Percentiles rank a stretch among this genome's conserved stretches.
These are phyloP conservation scores for Malurus cyaneus DNA, from an alignment of 2,113 vertebrate genomes.

Conservation along the genomic window DNA sequence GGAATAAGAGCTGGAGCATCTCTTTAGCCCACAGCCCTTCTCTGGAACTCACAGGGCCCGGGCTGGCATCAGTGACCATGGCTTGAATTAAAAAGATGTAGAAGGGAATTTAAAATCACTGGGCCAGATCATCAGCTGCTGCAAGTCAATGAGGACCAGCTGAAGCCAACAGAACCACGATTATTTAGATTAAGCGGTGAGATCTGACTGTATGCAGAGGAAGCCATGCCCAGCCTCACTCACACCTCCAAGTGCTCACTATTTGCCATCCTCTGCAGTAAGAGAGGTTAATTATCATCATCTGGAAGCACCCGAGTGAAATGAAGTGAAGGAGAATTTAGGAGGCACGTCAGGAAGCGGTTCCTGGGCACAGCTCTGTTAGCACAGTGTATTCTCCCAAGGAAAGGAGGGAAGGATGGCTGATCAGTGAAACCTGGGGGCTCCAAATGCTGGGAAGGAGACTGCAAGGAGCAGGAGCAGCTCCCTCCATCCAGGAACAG, in stretches of 20 bases:
- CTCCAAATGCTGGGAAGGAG: background rate
- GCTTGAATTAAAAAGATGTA: background rate
- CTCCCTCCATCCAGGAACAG: background rate
- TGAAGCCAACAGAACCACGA: background rate
- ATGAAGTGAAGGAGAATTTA: conserved; percentile 19
- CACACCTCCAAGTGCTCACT: background rate
- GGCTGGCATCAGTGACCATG: background rate
- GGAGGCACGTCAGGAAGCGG: background rate
- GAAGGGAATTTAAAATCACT: conserved; percentile 31
- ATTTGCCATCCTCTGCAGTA: background rate
- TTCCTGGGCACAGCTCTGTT: background rate
- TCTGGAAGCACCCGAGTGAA: background rate
- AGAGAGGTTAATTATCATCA: conserved; percentile 21
- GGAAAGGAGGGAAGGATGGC: background rate
- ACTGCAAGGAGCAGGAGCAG: background rate
- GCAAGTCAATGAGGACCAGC: background rate
- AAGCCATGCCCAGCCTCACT: background rate
- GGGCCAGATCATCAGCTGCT: conserved; percentile 30
- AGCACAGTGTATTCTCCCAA: background rate
- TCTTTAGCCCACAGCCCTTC: background rate
- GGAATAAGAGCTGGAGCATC: background rate
- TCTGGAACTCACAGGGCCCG: fast-evolving
- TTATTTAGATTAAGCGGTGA: background rate
- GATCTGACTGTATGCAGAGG: background rate
- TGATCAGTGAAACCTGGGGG: background rate